Evolutionary conservation across 92 coral and sea anemone species (phyloP), one percentile per base, ranked within the genome.

Genomic region (Zoanthus sansibaricus): DNA sequence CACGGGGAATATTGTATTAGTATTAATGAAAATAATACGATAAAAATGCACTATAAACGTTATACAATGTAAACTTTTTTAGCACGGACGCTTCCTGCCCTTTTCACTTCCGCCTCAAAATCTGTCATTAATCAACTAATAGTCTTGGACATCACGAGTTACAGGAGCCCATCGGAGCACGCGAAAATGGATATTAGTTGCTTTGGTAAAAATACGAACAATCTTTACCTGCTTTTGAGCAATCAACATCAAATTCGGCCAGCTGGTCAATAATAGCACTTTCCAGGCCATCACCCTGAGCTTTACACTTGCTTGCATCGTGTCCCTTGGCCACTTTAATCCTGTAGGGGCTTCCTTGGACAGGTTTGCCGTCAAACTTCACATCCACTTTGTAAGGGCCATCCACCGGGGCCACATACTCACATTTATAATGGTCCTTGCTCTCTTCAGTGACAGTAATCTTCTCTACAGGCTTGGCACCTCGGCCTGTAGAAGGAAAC

Each of bases 161-260:
- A 37, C 42, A 4, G 42, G 1, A 37, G 42, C 42, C 2, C 2
- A 37, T 37, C 1, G 4, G 42, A 37, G 2, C 25, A 25, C 4
- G 42, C 42, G 42, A 37, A 37, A 37, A 37, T 37, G 42, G 42
- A 37, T 37, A 4, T 37, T 37, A 4, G 42, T 37, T 37, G 42
- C 42, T 37, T 37, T 37, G 42, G 42, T 25, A 25, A 37, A 37
- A 37, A 37, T 37, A 37, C 42, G 0, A 55, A 20, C 32, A 47
- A 16, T 73, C 67, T 45, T 64, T 84, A 93, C 96, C 99, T 67
- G 99, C 99, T 89, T 94, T 87, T 21, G 93, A 92, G 77, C 97
- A 92, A 86, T 97, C 99, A 8, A 97, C 99, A 72, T 95, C 98
- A 75, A 97, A 97, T 82, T 97, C 97, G 0, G 99, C 98, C 80